A percentile compares a stretch with the other conserved stretches of the same genome.
Evolutionary conservation across 2,888 invertebrate species (phyloP).

Genomic region (Exocentrus adspersus): DNA sequence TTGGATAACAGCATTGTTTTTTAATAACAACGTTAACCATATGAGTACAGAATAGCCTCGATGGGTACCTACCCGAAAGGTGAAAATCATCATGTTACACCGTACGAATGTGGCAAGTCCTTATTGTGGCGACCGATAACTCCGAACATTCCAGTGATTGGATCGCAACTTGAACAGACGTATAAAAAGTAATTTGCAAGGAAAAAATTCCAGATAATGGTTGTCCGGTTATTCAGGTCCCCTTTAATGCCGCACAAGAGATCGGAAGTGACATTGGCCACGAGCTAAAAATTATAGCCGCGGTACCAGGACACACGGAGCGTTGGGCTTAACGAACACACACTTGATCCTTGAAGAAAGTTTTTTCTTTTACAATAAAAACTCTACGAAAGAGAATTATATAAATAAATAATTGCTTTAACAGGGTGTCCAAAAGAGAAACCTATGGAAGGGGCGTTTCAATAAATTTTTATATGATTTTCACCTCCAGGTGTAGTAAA

Average conservation of each 20-base stretch:
- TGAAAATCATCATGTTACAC: conserved; percentile 21
- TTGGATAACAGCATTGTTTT: too few species aligned
- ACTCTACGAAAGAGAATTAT: too few species aligned
- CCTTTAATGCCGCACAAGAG: conserved; percentile 44
- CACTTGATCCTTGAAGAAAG: too few species aligned
- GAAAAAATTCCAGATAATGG: conserved; percentile 57
- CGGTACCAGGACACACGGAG: background rate
- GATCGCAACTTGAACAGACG: conserved; percentile 54
- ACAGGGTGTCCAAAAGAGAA: too few species aligned
- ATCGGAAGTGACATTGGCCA: conserved; percentile 52
- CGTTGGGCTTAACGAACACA: background rate
- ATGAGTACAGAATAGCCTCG: too few species aligned
- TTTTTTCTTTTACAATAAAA: too few species aligned
- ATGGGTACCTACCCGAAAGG: too few species aligned
- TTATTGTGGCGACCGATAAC: conserved; percentile 50
- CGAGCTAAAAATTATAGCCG: conserved; percentile 38
- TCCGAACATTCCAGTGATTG: conserved; percentile 52
- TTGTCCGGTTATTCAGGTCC: conserved; percentile 55
- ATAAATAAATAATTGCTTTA: too few species aligned
- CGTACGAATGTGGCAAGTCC: conserved; percentile 40
- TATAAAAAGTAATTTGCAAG: conserved; percentile 57
- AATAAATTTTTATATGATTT: too few species aligned
- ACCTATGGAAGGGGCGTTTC: too few species aligned
- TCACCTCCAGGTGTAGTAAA: too few species aligned
- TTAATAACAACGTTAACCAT: too few species aligned